Percentiles rank a stretch among this genome's conserved stretches.
phyloP scores from a whole-genome alignment of 2,113 vertebrate genomes.

The Callipepla squamata region DNA sequence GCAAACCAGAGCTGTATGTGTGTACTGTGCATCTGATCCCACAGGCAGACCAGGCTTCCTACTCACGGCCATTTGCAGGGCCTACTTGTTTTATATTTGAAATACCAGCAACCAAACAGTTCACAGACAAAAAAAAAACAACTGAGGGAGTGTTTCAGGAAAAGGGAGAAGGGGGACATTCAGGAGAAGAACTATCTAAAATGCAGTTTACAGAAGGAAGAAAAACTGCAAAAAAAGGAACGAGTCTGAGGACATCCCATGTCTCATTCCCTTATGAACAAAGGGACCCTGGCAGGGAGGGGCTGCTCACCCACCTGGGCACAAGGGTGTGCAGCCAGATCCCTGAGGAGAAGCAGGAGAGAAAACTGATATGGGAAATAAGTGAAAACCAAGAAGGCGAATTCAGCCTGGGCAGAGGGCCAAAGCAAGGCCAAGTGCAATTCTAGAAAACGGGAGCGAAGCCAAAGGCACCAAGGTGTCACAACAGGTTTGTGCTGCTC shows the following conservation, averaged over 20 bases:
- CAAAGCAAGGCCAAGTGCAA: slow-evolving; percentile 63
- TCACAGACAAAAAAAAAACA: neutral
- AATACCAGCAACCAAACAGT: neutral
- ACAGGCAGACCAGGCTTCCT: neutral
- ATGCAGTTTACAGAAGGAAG: neutral
- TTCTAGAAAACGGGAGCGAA: slow-evolving; percentile 39
- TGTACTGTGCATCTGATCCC: neutral
- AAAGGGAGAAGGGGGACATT: neutral
- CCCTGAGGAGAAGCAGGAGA: neutral
- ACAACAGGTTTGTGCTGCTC: neutral
- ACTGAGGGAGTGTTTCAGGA: neutral
- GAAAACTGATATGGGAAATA: slow-evolving; percentile 54
- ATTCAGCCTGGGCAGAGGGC: slow-evolving; percentile 55
- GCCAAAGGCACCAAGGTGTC: slow-evolving; percentile 54
- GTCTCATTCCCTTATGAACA: rapidly evolving
- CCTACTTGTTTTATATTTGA: neutral
- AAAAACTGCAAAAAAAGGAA: neutral
- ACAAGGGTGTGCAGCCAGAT: neutral
- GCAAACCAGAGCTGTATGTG: slow-evolving; percentile 7
- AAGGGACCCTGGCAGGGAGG: neutral
- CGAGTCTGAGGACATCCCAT: neutral
- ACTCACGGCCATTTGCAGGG: neutral
- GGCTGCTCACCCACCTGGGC: slow-evolving; percentile 1
- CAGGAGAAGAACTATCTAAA: neutral
- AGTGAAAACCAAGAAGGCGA: slow-evolving; percentile 61